Base-by-base conservation (phyloP, 2,113 vertebrate genomes). In the Heterotilapia buettikoferi region DNA sequence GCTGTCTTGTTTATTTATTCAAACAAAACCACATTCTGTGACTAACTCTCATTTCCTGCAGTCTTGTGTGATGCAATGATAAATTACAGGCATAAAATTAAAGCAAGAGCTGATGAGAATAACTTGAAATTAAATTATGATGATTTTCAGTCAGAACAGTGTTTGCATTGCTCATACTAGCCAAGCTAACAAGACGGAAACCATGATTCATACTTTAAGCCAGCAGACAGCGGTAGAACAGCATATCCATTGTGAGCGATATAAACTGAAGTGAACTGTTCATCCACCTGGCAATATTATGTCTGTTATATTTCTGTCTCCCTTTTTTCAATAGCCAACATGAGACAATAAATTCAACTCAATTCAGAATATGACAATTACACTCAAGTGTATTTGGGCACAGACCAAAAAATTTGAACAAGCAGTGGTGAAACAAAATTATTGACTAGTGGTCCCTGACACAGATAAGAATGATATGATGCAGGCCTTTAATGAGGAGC, bases 71-170 rank as follows among this genome's bases (percentile, higher is more conserved):
- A 86, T 84, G 47, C 24, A 12, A 54, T 33, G 56, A 90, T 92
- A 89, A 82, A 56, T 85, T 79, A 82, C 73, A 80, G 84, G 83
- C 56, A 87, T 59, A 89, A 79, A 91, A 90, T 84, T 61, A 86
- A 90, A 92, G 59, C 84, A 86, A 80, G 52, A 50, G 40, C n/a
- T 56, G 43, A 73, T 84, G 84, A 78, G 36, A 84, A 78, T 11
- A 85, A 56, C 10, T 52, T 68, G 36, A 18, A 68, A 89, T 84
- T 7, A 52, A 38, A 68, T 82, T 71, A 71, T 56, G 45, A 54
- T 36, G 54, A 36, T 6, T 68, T 84, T 40, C 59, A 29, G 6
- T n/a, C 38, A n/a, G 83, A 21, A 47, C 13, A 61, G 3, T 76
- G 24, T 47, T 76, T 47, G 40, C 68, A 29, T 47, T 47, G 68